Evolutionary conservation across 2,888 invertebrate genomes (phyloP).

Genomic region (Charanyca ferruginea): DNA sequence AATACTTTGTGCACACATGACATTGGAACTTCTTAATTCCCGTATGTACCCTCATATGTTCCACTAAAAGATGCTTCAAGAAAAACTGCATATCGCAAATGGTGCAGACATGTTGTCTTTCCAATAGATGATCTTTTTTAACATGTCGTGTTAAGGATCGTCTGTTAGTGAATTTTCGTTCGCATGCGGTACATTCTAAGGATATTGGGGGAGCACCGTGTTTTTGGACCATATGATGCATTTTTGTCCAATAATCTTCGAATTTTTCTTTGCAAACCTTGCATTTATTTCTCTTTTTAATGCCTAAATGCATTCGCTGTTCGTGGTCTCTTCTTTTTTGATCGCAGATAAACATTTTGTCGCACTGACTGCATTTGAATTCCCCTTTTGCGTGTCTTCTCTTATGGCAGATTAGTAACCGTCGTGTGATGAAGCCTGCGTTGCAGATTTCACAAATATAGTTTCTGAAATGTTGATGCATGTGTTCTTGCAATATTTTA

Average conservation of each 20-base stretch:
- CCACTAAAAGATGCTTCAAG: conserved; percentile 70
- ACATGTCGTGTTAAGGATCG: conserved; percentile 74
- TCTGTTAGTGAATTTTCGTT: conserved; percentile 72
- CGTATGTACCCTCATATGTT: conserved; percentile 78
- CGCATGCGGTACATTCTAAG: conserved; percentile 77
- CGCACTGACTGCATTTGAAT: conserved; percentile 83
- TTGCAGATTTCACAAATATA: conserved; percentile 68
- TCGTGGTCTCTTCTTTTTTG: conserved; percentile 67
- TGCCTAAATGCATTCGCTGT: conserved; percentile 68
- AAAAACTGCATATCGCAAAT: conserved; percentile 77
- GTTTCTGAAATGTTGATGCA: conserved; percentile 71
- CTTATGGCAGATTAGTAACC: conserved; percentile 59
- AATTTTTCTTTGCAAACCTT: conserved; percentile 75
- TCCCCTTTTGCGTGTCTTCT: conserved; percentile 68
- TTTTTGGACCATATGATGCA: conserved; percentile 71
- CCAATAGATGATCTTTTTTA: conserved; percentile 77
- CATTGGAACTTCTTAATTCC: conserved; percentile 76
- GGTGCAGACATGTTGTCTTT: conserved; percentile 72
- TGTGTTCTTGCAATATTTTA: conserved; percentile 69
- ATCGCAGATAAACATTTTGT: conserved; percentile 79
- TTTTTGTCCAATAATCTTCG: conserved; percentile 72
- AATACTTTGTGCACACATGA: conserved; percentile 74
- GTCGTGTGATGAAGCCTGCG: conserved; percentile 66
- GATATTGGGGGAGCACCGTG: conserved; percentile 69
- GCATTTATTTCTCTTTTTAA: conserved; percentile 73